Conservation (phyloP, 1,140 invertebrate species). For the Drosophila lacertosa region DNA sequence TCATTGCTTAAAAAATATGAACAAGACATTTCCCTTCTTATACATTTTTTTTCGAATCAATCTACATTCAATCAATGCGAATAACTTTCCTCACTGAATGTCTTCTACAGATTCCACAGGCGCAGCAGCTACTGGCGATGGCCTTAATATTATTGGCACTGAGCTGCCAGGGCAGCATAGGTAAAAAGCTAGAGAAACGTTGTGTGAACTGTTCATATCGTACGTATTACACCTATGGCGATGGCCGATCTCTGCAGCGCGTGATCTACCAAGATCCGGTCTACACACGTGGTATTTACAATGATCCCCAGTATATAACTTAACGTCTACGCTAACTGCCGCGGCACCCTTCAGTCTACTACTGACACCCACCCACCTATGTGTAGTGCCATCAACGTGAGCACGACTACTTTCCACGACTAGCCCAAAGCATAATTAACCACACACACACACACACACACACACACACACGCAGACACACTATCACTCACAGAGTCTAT, state of each 20-base stretch:
- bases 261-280: conserved; percentile 66
- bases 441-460: background rate
- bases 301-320: background rate
- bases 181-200: conserved; percentile 75
- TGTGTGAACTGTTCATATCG: conserved; percentile 74
- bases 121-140: conserved; percentile 48
- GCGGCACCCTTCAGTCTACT: conserved; percentile 10
- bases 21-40: no score
- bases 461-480: background rate
- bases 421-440: conserved; percentile 3
- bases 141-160: conserved; percentile 55
- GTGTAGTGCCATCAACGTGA: background rate
- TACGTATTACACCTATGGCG: conserved; percentile 74
- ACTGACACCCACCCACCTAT: no score
- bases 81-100: background rate
- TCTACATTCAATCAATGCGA: no score
- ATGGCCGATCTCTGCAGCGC: conserved; percentile 65
- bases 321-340: conserved; percentile 9
- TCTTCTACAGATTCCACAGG: conserved; percentile 8
- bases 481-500: conserved; percentile 1
- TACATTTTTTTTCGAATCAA: no score
- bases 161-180: conserved; percentile 46
- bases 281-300: conserved; percentile 77
- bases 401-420: conserved; percentile 5
- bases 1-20: no score